Base-by-base conservation (phyloP, 2,113 vertebrate genomes). In the Dipodomys spectabilis region DNA sequence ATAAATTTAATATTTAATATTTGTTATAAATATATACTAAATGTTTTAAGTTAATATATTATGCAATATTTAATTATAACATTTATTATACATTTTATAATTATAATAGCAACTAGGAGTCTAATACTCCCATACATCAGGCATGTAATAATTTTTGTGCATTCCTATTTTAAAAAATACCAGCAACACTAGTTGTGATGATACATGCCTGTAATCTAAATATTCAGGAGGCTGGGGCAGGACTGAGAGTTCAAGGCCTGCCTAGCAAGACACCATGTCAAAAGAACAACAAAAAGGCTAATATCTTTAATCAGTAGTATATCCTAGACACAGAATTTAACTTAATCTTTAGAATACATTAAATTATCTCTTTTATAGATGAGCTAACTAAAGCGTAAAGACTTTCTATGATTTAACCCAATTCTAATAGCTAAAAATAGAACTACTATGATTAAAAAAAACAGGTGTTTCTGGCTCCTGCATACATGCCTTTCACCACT, bases 41-140 rank as follows among this genome's bases (percentile, higher is more conserved):
- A 57, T 57, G 18, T 57, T 15, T 57, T 15, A 57, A 57, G 15
- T 16, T 49, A 10, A 49, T 49, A 49, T 49, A 49, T 49, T 49
- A 49, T 49, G 15, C 53, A 57, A 57, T 57, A 57, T 74, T 49
- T 69, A 60, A 69, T 72, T 89, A 35, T 77, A 77, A 88, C 71
- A 87, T 84, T 60, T 62, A 82, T 32, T 86, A 74, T 68, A 80
- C 80, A 39, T 74, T 82, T 39, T 93, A 73, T 83, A 49, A 44
- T 64, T 49, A 67, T 25, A 86, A 82, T 62, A 88, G 15, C 32
- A 86, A 49, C 74, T 88, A 77, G 39, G 4, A 27, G 2, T 25
- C 39, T 49, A 74, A 49, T 49, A 67, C 7, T 23, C 10, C 65
- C 65, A 32, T n/a, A 65, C 20, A 20, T 69, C 32, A 69, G 65